These are phyloP conservation scores for Mirounga angustirostris DNA, from an alignment of 2,113 vertebrate genomes.

Conservation along the genomic window DNA sequence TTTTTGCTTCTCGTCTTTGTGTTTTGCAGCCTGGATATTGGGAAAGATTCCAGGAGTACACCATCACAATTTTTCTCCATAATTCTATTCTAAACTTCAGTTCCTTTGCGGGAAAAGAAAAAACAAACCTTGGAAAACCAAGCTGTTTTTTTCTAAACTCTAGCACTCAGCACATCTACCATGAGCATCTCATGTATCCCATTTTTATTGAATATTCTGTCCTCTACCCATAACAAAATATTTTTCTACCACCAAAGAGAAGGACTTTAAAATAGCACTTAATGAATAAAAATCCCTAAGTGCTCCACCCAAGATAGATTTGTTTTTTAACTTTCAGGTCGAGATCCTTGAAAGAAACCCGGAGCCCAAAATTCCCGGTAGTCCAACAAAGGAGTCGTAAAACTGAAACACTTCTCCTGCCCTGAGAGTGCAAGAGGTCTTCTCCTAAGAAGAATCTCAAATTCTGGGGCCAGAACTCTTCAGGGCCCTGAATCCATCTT, in stretches of 20 bases:
- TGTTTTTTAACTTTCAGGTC: background rate
- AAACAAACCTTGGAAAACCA: constrained; percentile 41
- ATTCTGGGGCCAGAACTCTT: background rate
- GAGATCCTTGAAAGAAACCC: background rate
- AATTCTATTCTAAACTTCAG: constrained; percentile 39
- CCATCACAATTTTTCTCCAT: constrained; percentile 25
- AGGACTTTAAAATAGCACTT: constrained; percentile 50
- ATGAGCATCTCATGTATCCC: background rate
- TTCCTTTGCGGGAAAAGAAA: background rate
- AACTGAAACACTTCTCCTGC: constrained; percentile 32
- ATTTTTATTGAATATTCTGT: constrained; percentile 1
- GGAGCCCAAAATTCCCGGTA: background rate
- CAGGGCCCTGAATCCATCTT: background rate
- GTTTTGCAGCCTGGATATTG: background rate
- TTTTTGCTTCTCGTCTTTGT: constrained; percentile 8
- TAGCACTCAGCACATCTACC: background rate
- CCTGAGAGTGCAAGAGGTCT: background rate
- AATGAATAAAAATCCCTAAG: constrained; percentile 46
- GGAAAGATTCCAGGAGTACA: background rate
- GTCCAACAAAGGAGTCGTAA: constrained; percentile 54
- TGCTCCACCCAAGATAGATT: background rate
- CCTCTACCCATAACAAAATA: constrained; percentile 47
- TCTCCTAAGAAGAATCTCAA: constrained; percentile 13
- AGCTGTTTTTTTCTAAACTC: constrained; percentile 66
- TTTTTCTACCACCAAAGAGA: constrained; percentile 61